Evolutionary conservation across 1,140 invertebrate species (phyloP).

Genomic region (Bombus superbus): DNA sequence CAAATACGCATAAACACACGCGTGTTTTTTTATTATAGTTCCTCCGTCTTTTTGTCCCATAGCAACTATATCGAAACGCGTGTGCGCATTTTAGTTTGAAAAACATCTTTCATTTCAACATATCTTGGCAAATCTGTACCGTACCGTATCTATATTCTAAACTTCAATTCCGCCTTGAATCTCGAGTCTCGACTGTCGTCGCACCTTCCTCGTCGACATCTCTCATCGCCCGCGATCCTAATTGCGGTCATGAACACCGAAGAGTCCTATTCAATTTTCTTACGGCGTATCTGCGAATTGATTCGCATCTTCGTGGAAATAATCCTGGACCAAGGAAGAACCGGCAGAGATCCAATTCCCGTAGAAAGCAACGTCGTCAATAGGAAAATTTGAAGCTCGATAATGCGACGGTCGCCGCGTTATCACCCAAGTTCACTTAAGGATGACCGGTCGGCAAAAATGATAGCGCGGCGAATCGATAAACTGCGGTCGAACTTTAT

Average conservation of each 20-base stretch:
- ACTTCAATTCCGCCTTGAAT: too few species aligned
- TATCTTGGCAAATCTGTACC: too few species aligned
- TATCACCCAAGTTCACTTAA: conserved; percentile 36
- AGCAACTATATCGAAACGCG: too few species aligned
- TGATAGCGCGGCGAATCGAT: conserved; percentile 44
- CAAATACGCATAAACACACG: too few species aligned
- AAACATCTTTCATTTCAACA: too few species aligned
- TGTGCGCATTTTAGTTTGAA: too few species aligned
- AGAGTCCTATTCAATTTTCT: too few species aligned
- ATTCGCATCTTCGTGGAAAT: not conserved
- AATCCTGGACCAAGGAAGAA: not conserved
- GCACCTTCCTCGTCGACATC: not conserved
- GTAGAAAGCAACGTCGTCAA: conserved; percentile 14
- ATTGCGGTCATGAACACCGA: not conserved
- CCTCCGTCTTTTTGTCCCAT: too few species aligned
- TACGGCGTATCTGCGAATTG: not conserved
- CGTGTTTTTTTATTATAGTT: too few species aligned
- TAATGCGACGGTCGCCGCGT: conserved; percentile 15
- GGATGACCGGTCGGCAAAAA: not conserved
- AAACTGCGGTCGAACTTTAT: conserved; percentile 48
- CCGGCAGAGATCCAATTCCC: not conserved
- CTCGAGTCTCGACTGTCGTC: not conserved
- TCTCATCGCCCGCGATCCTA: not conserved
- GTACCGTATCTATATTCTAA: not conserved
- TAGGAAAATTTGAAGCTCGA: conserved; percentile 13